Evolutionary conservation across 2,113 vertebrate genomes (phyloP), one percentile per base, ranked within the genome.

Genomic region (Muscicapa adusta): DNA sequence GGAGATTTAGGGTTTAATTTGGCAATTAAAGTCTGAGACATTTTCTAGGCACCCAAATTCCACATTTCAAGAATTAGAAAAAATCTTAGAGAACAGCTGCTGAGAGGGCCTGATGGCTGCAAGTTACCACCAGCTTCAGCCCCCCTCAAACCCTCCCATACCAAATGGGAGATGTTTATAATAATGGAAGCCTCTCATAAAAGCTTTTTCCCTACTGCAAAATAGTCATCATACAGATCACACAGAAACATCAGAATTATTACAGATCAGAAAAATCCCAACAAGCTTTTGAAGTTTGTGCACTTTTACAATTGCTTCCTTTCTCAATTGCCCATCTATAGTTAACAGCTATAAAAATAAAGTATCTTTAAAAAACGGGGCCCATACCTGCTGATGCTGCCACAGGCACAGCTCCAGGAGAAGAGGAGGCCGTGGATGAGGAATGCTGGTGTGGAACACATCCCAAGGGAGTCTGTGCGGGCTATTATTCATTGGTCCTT

Each of bases 371-470:
- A 10, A 45, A 20, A 20, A 19, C 18, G 9, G 43, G 16, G 43
- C 43, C 19, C 43, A 45, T 45, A 45, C 43, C 43, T 10, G 18
- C 18, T 45, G 43, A 45, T 45, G 43, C 43, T 45, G 43, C 18
- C 43, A 10, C 43, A 10, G 43, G 43, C 43, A 98, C 8, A 99
- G 97, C 85, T 99, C 98, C 43, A 20, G 43, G 43, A 45, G 43
- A 45, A 45, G 43, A 45, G 43, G 43, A 19, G 43, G 18, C 18
- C 9, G 43, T 45, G 43, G 43, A 45, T 45, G 43, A 45, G 43
- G 43, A 45, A 45, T 18, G 43, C 43, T 20, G 43, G 43, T 45
- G 43, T 45, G 43, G 43, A 18, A 45, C 43, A 45, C 43, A 20
- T 45, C 43, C 43, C 43, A 5, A 45, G 43, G 43, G 43, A 45